Evolutionary conservation across 2,113 vertebrate genomes (phyloP), one percentile per base, ranked within the genome.

Genomic region (Thamnophis sirtalis): DNA sequence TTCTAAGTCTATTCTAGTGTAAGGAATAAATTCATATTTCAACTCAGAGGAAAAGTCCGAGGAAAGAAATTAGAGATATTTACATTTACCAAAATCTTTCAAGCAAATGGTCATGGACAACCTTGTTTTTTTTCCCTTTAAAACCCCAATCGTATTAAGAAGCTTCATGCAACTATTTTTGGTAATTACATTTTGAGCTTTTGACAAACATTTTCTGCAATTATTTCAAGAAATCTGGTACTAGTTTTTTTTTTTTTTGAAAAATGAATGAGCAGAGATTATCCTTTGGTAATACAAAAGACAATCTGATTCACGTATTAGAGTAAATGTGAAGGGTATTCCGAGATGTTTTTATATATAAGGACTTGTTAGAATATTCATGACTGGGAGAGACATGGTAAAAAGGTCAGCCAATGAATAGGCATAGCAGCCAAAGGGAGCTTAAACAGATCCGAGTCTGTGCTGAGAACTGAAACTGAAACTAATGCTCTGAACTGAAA

Each of bases 21-120:
- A 43, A 92, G 89, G 54, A 89, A 89, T 92, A 86, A 26, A 89
- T 86, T 92, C n/a, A 89, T 63, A 89, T 92, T 89, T 89, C 63
- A 92, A 53, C 33, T 63, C 55, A 43, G 51, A 28, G 22, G n/a
- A 10, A 89, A 54, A 48, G 10, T 55, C 58, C 48, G 24, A 54
- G 48, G 50, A 73, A 87, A 87, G 22, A 53, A 58, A 84, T 63
- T 55, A 28, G 19, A 60, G 58, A 11, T 24, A 48, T 88, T 80
- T 88, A 43, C 33, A 13, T 56, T 73, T 55, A 43, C 38, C 86
- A 80, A 80, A 80, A 88, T 49, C 56, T 54, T 73, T 87, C 91
- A 91, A 91, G 28, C 22, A 91, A 54, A 88, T 54, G 60, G 51
- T 55, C 26, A 22, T 6, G 87, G 58, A 50, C 55, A 49, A n/a